Percentiles rank a stretch among this genome's conserved stretches.
phyloP scores from a whole-genome alignment of 2,888 invertebrate species.

The Vandiemenella viatica region DNA sequence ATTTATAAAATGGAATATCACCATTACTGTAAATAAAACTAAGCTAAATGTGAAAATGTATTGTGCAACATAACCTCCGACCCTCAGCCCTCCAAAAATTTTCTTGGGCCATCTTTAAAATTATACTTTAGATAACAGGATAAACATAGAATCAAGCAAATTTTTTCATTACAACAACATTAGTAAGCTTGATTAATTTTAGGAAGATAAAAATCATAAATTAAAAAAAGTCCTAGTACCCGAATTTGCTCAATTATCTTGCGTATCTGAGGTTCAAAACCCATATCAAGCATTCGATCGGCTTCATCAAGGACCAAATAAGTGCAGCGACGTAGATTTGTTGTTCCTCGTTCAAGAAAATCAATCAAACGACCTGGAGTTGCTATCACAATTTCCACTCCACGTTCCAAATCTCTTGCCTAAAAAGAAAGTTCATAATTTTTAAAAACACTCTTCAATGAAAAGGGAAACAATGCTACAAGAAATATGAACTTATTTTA shows the following conservation, averaged over 20 bases:
- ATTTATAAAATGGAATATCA: not conserved
- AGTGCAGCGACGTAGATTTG: constrained; percentile 72
- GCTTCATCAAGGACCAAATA: constrained; percentile 91
- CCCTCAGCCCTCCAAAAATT: no score
- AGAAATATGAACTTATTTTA: no score
- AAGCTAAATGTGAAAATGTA: no score
- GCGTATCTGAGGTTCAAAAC: constrained; percentile 91
- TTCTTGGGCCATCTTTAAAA: no score
- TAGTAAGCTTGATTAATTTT: not conserved
- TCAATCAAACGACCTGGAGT: constrained; percentile 90
- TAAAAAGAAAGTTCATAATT: constrained; percentile 31
- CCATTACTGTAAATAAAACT: constrained; percentile 1
- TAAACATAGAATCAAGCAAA: not conserved
- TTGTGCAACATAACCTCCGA: no score
- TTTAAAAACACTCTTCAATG: not conserved
- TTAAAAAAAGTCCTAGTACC: no score
- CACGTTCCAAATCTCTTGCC: constrained; percentile 72
- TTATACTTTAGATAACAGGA: no score
- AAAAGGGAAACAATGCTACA: not conserved
- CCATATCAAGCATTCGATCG: constrained; percentile 95
- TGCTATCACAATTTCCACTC: constrained; percentile 89
- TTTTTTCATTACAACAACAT: not conserved
- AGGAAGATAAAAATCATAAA: no score
- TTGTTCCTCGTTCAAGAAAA: constrained; percentile 77
- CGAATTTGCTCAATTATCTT: constrained; percentile 90